Conservation (phyloP, 2,113 vertebrate species). For the Sinocyclocheilus anophthalmus region DNA sequence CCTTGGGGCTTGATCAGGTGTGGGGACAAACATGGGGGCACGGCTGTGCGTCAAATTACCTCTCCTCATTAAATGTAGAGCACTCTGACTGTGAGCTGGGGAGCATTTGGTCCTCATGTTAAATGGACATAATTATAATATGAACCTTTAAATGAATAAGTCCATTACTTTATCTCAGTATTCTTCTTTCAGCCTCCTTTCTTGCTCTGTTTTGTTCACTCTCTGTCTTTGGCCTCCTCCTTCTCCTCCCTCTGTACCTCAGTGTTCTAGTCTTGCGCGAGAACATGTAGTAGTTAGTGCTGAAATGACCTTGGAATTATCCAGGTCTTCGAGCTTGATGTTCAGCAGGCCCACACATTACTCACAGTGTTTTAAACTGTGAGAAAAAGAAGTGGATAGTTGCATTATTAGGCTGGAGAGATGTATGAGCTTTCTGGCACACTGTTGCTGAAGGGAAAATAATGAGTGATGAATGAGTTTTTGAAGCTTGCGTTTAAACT, state of each 20-base stretch:
- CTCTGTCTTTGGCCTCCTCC: background rate
- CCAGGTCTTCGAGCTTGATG: slow-evolving; percentile 7
- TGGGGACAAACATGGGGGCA: background rate
- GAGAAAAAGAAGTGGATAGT: background rate
- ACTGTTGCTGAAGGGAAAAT: background rate
- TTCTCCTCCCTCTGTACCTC: background rate
- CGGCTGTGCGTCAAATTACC: background rate
- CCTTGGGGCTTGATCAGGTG: background rate
- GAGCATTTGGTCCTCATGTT: background rate
- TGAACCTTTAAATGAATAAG: background rate
- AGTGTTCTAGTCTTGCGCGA: background rate
- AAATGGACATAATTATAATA: background rate
- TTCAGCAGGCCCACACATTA: slow-evolving; percentile 25
- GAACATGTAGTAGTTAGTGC: slow-evolving; percentile 23
- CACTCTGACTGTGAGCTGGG: background rate
- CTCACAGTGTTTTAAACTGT: background rate
- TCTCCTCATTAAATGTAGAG: background rate
- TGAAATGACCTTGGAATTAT: slow-evolving; percentile 17
- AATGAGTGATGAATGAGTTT: background rate
- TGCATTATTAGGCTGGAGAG: slow-evolving; percentile 14
- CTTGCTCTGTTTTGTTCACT: background rate
- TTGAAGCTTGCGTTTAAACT: background rate
- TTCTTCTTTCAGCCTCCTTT: background rate
- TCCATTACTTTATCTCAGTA: background rate
- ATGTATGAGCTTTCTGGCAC: background rate